A percentile compares a stretch with the other conserved stretches of the same genome.
Conservation (phyloP, 2,113 vertebrate species). For the Lophura nycthemera region DNA sequence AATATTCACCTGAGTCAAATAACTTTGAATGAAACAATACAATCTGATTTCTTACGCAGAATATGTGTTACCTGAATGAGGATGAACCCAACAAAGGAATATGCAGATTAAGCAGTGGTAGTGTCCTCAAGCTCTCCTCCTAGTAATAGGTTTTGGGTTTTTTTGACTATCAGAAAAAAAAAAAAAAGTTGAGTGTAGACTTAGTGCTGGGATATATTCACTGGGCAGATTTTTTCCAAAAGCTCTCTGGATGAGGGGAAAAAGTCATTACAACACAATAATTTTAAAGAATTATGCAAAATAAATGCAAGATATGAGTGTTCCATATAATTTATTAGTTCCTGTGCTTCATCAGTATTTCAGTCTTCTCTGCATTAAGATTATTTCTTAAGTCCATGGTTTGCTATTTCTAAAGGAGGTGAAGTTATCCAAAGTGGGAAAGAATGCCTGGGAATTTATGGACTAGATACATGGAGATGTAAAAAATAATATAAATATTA, state of each 20-base stretch:
- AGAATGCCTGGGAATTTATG: slow-evolving; percentile 45
- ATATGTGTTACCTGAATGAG: background rate
- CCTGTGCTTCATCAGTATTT: slow-evolving; percentile 53
- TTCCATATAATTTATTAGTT: slow-evolving; percentile 45
- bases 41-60: background rate
- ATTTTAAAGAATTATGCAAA: slow-evolving; percentile 54
- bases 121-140: background rate
- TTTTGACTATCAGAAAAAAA: background rate
- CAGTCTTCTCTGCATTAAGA: slow-evolving; percentile 36
- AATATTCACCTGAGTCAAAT: background rate
- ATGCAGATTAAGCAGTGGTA: background rate
- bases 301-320: slow-evolving; percentile 11
- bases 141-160: background rate
- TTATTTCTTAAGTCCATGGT: slow-evolving; percentile 20
- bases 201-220: background rate
- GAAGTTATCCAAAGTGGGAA: slow-evolving; percentile 35
- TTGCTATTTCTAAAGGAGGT: slow-evolving; percentile 38
- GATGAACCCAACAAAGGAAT: background rate
- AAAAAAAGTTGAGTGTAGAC: background rate
- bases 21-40: background rate
- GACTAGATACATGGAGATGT: background rate
- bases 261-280: slow-evolving; percentile 43
- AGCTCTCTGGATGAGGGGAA: background rate
- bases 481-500: background rate
- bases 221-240: slow-evolving; percentile 30